Conservation (phyloP, 2,113 vertebrate genomes). For the Chaetura pelagica region DNA sequence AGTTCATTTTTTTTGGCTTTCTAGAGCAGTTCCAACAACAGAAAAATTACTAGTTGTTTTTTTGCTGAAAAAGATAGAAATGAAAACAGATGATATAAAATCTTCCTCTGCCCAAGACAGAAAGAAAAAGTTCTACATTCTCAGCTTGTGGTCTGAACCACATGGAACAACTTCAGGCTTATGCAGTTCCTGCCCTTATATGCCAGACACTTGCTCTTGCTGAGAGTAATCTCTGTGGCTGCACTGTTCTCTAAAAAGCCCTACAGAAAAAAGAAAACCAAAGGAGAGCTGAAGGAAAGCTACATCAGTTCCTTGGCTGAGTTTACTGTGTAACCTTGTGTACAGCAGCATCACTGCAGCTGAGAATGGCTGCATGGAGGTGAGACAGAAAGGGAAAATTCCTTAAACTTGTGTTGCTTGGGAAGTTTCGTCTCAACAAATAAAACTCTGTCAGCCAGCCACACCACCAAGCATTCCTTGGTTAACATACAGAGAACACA, state of each 20-base stretch:
- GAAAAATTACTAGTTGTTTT: background rate
- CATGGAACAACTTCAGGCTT: background rate
- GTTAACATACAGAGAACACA: background rate
- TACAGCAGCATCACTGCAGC: background rate
- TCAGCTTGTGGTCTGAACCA: conserved; percentile 4
- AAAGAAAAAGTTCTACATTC: background rate
- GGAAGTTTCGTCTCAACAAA: background rate
- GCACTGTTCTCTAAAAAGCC: background rate
- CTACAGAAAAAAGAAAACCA: background rate
- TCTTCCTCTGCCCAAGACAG: background rate
- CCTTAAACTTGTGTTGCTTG: background rate
- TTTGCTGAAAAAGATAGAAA: background rate
- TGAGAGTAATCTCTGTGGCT: background rate
- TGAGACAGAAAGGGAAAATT: background rate
- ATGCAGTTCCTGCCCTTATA: background rate
- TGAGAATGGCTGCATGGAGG: background rate
- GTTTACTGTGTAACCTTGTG: background rate
- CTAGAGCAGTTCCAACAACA: background rate
- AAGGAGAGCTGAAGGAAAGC: background rate
- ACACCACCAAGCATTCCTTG: background rate
- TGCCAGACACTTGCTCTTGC: background rate
- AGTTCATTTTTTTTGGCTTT: background rate
- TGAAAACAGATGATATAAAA: background rate
- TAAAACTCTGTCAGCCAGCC: background rate
- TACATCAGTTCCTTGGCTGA: background rate